Base-by-base conservation (phyloP, 2,888 invertebrate species). In the Actias luna region DNA sequence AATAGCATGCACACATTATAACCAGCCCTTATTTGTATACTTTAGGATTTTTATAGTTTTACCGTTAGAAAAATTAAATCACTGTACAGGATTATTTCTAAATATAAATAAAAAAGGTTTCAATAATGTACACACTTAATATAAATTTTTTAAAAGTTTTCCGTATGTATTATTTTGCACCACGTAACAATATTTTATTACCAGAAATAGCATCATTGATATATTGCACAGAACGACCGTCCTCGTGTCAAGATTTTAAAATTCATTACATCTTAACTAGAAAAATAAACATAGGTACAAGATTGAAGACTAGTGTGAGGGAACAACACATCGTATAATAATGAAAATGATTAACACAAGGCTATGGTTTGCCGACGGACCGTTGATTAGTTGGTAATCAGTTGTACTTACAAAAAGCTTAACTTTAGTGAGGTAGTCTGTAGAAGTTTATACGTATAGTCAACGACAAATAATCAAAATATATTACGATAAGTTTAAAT, bases 391-490 rank as follows among this genome's bases (percentile, higher is more conserved):
- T 68, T 80, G 72, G 78, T 76, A 87, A 86, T 86, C 82, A 83
- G 85, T 87, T 86, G 73, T 76, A 83, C 79, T 71, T 63, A 82
- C 76, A 75, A 74, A 78, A 82, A 72, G 78, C 85, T 84, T 72
- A 69, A 68, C 68, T 74, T 76, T 70, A 70, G 70, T 82, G 5
- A 85, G 84, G 81, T 85, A 81, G 82, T 85, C 78, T 80, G 68
- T 71, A 68, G 65, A 65, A 75, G 71, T 75, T 82, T 2, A 78
- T 77, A 79, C 78, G 74, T 72, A 77, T 69, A 73, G 67, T 70
- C 77, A 73, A 74, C 70, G 71, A 65, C 65, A 71, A 71, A 73
- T 8, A 46, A 71, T 67, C 68, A 71, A 77, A 74, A 75, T 66
- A 68, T 67, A 57, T 36, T 59, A 52, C 16, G 25, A 36, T 31